Percentiles rank a stretch among this genome's conserved stretches.
phyloP scores from a whole-genome alignment of 1,140 invertebrate species.

The Aleiodes sp. region DNA sequence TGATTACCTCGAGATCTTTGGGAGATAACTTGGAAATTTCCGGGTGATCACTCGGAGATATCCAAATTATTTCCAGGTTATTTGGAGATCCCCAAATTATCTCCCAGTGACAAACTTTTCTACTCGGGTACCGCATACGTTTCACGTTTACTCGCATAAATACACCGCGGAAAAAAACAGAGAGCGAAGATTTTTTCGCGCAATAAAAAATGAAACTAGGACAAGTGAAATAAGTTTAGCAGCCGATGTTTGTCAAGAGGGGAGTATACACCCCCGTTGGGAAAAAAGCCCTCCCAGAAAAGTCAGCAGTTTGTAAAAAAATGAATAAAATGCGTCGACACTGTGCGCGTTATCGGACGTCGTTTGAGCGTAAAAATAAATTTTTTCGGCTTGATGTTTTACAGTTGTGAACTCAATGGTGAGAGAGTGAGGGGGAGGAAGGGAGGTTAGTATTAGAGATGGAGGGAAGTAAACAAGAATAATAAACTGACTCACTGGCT shows the following conservation, averaged over 20 bases:
- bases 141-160: conserved; percentile 7
- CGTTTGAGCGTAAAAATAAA: conserved; percentile 16
- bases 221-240: conserved; percentile 5
- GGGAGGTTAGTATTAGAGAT: background rate
- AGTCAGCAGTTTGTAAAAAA: conserved; percentile 17
- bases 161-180: background rate
- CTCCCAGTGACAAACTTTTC: no score
- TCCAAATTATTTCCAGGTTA: no score
- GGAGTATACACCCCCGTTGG: background rate
- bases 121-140: background rate
- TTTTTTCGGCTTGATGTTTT: conserved; percentile 13
- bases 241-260: background rate
- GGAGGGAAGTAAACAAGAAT: conserved; percentile 14
- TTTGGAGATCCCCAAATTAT: no score
- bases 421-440: background rate
- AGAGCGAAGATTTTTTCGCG: background rate
- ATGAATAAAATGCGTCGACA: conserved; percentile 20
- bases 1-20: no score
- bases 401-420: background rate
- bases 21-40: no score
- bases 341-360: background rate
- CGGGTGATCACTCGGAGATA: no score
- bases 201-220: conserved; percentile 14
- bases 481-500: conserved; percentile 14
- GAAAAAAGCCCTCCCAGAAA: background rate